phyloP scores from a whole-genome alignment of 2,888 invertebrate species.

The Rhagonycha lutea region DNA sequence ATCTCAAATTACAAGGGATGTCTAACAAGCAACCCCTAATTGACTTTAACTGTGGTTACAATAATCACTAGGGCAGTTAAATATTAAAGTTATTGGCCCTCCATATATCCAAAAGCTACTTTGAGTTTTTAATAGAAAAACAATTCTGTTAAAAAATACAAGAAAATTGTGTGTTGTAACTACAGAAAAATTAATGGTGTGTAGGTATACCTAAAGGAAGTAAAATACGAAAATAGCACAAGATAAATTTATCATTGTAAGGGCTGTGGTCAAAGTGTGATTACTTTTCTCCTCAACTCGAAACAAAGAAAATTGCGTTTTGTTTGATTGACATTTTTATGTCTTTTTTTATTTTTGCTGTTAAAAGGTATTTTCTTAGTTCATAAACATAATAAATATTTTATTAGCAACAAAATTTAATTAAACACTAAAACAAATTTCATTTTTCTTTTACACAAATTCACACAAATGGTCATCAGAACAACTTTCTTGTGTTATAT shows the following conservation, averaged over 20 bases:
- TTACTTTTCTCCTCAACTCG: slow-evolving; percentile 11
- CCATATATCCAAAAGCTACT: neutral
- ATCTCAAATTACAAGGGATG: neutral
- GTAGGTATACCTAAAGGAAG: slow-evolving; percentile 7
- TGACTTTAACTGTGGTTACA: neutral
- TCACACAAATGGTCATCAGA: neutral
- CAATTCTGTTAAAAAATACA: neutral
- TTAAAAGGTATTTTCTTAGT: neutral
- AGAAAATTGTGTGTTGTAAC: slow-evolving; percentile 8
- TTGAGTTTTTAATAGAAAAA: neutral
- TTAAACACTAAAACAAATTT: neutral
- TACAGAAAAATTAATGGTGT: slow-evolving; percentile 15
- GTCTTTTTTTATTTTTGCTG: neutral
- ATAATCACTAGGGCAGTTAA: neutral
- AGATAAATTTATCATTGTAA: slow-evolving; percentile 18
- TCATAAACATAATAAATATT: neutral
- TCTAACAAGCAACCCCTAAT: neutral
- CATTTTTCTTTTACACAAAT: neutral
- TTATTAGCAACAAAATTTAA: neutral
- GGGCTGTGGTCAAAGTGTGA: slow-evolving; percentile 17
- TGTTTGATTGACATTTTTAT: neutral
- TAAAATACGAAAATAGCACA: slow-evolving; percentile 7
- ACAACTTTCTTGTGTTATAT: neutral
- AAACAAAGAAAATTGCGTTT: slow-evolving; percentile 19
- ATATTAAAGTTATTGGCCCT: neutral